A percentile compares a stretch with the other conserved stretches of the same genome.
Conservation (phyloP, 1,140 invertebrate species). For the Neomicropteryx cornuta region DNA sequence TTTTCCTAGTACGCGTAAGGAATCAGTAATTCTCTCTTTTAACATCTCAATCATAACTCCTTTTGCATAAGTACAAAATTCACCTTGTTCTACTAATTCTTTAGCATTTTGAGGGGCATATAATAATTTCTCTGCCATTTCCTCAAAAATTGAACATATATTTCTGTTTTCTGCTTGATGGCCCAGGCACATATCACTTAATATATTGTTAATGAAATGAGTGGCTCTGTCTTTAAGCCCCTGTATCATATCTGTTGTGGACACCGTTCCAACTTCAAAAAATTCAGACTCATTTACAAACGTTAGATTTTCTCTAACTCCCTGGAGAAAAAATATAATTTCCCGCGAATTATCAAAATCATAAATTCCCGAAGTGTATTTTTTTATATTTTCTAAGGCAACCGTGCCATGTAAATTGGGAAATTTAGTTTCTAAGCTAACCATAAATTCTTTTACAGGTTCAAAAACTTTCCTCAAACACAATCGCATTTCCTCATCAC, state of each 20-base stretch:
- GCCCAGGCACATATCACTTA: conserved; percentile 32
- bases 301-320: conserved; percentile 34
- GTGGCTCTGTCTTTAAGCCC: conserved; percentile 33
- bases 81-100: conserved; percentile 46
- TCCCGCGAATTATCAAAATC: conserved; percentile 35
- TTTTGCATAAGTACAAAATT: conserved; percentile 42
- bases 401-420: no score
- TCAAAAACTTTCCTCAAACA: conserved; percentile 12
- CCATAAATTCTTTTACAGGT: conserved; percentile 13
- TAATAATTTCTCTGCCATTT: conserved; percentile 33
- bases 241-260: conserved; percentile 34
- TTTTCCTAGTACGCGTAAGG: conserved; percentile 39
- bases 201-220: conserved; percentile 34
- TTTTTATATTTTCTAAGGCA: conserved; percentile 3
- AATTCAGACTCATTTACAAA: conserved; percentile 40
- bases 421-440: conserved; percentile 11
- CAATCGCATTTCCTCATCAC: conserved; percentile 8
- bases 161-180: conserved; percentile 41
- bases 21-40: conserved; percentile 40
- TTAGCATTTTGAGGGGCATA: conserved; percentile 47
- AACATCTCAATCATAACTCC: conserved; percentile 40
- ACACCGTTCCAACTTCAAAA: conserved; percentile 38
- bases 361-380: conserved; percentile 5
- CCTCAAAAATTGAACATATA: conserved; percentile 43
- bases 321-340: conserved; percentile 37